A percentile compares a stretch with the other conserved stretches of the same genome.
These are phyloP conservation scores for Phrynosoma blainvillii DNA, from an alignment of 2,113 vertebrate species.

Conservation along the genomic window DNA sequence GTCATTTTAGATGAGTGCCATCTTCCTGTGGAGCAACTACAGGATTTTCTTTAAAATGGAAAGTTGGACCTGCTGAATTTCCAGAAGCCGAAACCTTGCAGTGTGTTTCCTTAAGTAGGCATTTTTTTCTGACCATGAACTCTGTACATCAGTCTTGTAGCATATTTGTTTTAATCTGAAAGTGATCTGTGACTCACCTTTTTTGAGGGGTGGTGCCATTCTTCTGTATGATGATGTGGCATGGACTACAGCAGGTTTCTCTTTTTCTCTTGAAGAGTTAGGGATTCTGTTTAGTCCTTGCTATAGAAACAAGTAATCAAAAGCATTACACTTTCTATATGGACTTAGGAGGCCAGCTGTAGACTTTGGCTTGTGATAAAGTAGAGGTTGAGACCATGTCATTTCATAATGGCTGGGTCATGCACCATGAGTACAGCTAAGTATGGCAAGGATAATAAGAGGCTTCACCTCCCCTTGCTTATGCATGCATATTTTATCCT, in stretches of 20 bases:
- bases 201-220: not conserved
- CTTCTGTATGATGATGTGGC: slow-evolving; percentile 11
- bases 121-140: not conserved
- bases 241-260: not conserved
- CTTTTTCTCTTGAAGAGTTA: not conserved
- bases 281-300: not conserved
- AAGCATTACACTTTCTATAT: too few relatives aligned
- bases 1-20: not conserved
- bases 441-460: too few relatives aligned
- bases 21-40: not conserved
- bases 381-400: not conserved
- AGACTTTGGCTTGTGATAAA: not conserved
- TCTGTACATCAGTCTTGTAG: not conserved
- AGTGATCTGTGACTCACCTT: not conserved
- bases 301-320: not conserved
- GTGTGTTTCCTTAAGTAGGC: not conserved
- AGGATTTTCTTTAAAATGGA: not conserved
- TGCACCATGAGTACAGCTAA: not conserved
- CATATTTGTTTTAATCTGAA: slow-evolving; percentile 1
- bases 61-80: not conserved
- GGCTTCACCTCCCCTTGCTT: not conserved
- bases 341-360: not conserved
- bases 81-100: not conserved
- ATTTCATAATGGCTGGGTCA: too few relatives aligned
- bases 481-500: not conserved